Evolutionary conservation across 2,888 invertebrate species (phyloP).

Genomic region (Chrysomela aeneicollis): DNA sequence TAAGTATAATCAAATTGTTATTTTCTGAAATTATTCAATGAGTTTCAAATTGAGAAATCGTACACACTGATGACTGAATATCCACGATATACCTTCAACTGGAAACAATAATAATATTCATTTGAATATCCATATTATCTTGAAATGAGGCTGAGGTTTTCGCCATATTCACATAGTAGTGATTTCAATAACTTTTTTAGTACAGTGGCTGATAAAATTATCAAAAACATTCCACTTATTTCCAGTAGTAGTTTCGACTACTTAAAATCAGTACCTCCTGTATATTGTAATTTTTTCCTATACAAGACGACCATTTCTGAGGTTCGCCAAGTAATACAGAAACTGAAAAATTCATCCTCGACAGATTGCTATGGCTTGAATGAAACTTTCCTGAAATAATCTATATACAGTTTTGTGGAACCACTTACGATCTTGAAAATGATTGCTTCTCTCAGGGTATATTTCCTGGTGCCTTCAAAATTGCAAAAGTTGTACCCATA

Average conservation of each 20-base stretch:
- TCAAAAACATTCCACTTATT: conserved; percentile 17
- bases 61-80: too few species aligned
- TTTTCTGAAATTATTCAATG: too few species aligned
- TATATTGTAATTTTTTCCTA: conserved; percentile 11
- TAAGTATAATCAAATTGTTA: too few species aligned
- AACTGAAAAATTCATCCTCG: conserved; percentile 3
- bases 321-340: conserved; percentile 13
- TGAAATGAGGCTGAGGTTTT: background rate
- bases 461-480: conserved; percentile 16
- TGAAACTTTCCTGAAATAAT: conserved; percentile 11
- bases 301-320: conserved; percentile 9
- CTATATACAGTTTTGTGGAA: background rate
- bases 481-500: conserved; percentile 22
- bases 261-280: conserved; percentile 14
- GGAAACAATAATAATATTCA: too few species aligned
- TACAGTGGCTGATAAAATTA: conserved; percentile 17
- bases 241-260: conserved; percentile 1
- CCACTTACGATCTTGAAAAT: conserved; percentile 9
- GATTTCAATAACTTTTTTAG: conserved; percentile 15
- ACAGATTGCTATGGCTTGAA: conserved; percentile 17
- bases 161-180: background rate
- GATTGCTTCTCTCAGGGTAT: conserved; percentile 15
- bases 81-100: too few species aligned
- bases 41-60: too few species aligned
- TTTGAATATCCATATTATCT: too few species aligned